Percentiles rank a stretch among this genome's conserved stretches.
Conservation (phyloP, 1,140 invertebrate species). For the Meloidogyne floridensis region DNA sequence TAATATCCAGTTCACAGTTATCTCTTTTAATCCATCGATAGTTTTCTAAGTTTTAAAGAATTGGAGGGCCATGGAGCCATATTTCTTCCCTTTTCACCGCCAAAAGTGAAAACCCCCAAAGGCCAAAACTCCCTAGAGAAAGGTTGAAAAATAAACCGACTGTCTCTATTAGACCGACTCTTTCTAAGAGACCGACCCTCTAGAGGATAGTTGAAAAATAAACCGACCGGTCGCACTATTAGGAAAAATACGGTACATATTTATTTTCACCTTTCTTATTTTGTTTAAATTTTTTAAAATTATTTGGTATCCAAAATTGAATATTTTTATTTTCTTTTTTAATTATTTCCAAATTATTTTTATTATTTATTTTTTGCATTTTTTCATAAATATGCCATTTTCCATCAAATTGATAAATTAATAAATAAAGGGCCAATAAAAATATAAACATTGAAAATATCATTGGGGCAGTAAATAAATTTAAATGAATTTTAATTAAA, state of each 20-base stretch:
- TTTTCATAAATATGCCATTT: slow-evolving; percentile 26
- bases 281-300: background rate
- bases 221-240: too few relatives aligned
- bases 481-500: slow-evolving; percentile 30
- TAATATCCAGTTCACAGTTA: too few relatives aligned
- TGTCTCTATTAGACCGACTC: too few relatives aligned
- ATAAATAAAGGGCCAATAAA: slow-evolving; percentile 17
- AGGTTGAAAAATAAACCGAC: too few relatives aligned
- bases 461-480: slow-evolving; percentile 33
- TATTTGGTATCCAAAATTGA: background rate
- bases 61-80: too few relatives aligned
- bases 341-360: slow-evolving; percentile 22
- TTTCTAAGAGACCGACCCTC: too few relatives aligned
- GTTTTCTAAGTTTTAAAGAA: too few relatives aligned
- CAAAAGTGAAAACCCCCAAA: too few relatives aligned
- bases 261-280: background rate
- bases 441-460: slow-evolving; percentile 26
- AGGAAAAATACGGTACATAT: background rate
- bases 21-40: too few relatives aligned
- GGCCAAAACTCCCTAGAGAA: too few relatives aligned
- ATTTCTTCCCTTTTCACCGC: too few relatives aligned
- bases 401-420: slow-evolving; percentile 34
- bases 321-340: background rate
- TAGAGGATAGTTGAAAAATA: too few relatives aligned
- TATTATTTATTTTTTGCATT: background rate